Evolutionary conservation across 2,797 vertebrate genomes (phyloP).

Genomic region (Dipus sagitta): DNA sequence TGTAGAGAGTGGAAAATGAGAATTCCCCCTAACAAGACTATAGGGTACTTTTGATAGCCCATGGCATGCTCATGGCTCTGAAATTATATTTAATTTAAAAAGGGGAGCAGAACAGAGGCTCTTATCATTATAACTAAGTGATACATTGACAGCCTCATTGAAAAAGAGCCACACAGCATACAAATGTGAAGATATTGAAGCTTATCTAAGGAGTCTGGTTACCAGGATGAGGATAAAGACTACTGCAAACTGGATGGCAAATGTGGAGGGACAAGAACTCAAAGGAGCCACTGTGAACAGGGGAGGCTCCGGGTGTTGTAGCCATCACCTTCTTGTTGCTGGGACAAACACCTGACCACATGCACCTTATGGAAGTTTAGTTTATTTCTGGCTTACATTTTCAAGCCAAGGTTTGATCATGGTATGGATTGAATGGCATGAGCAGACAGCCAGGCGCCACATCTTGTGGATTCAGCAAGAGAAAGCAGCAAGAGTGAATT

Average conservation of each 20-base stretch:
- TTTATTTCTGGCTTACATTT: too few species aligned
- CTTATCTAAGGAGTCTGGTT: background rate
- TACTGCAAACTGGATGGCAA: background rate
- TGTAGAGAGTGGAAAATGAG: background rate
- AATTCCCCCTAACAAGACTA: background rate
- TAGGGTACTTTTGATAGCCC: background rate
- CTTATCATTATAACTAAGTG: background rate
- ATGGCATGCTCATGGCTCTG: background rate
- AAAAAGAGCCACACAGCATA: background rate
- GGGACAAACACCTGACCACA: too few species aligned
- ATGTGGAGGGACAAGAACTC: background rate
- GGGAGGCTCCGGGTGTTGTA: background rate
- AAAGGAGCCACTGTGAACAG: background rate
- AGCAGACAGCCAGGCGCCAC: too few species aligned
- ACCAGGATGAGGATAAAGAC: background rate
- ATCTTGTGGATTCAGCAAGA: too few species aligned
- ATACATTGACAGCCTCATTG: background rate
- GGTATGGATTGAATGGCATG: too few species aligned
- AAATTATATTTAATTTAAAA: slow-evolving; percentile 26
- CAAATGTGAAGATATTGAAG: background rate
- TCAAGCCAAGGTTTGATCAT: too few species aligned
- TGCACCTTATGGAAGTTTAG: too few species aligned
- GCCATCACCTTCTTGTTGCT: too few species aligned
- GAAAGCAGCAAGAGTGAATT: too few species aligned
- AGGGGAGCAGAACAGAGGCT: background rate